phyloP scores from a whole-genome alignment of 2,797 vertebrate genomes.

The Silurus lanzhouensis region DNA sequence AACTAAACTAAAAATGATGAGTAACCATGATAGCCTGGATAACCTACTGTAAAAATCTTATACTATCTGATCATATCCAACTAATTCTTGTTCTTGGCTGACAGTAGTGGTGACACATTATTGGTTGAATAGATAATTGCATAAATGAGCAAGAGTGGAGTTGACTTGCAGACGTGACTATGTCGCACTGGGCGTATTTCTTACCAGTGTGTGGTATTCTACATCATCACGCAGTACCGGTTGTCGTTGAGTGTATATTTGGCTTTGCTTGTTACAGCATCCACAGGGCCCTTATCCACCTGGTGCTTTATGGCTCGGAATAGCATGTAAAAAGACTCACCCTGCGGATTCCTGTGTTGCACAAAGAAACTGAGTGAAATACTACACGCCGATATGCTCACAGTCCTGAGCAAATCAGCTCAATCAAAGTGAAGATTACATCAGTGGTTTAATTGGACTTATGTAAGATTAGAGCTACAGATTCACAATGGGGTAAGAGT shows the following conservation, averaged over 20 bases:
- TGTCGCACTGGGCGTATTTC: constrained; percentile 30
- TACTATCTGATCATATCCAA: no score
- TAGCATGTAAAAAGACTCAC: constrained; percentile 95
- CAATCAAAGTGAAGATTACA: background rate
- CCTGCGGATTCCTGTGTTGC: constrained; percentile 86
- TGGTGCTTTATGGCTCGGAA: constrained; percentile 98
- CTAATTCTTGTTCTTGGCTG: no score
- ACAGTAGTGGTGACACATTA: no score
- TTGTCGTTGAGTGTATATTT: constrained; percentile 98
- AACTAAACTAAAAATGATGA: no score
- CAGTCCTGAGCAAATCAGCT: background rate
- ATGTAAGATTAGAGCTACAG: no score
- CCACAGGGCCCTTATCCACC: constrained; percentile 96
- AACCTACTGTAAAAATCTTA: no score
- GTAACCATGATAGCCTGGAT: no score
- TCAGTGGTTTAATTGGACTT: background rate
- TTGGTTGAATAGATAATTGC: no score
- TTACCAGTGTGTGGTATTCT: constrained; percentile 93
- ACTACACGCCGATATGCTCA: background rate
- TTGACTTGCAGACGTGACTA: no score
- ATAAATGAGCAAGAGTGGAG: no score
- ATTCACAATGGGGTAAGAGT: background rate
- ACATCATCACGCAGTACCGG: constrained; percentile 92
- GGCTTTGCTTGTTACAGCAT: constrained; percentile 94
- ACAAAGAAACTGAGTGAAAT: background rate